Conservation (phyloP, 1,140 invertebrate species). For the Nymphalis io region DNA sequence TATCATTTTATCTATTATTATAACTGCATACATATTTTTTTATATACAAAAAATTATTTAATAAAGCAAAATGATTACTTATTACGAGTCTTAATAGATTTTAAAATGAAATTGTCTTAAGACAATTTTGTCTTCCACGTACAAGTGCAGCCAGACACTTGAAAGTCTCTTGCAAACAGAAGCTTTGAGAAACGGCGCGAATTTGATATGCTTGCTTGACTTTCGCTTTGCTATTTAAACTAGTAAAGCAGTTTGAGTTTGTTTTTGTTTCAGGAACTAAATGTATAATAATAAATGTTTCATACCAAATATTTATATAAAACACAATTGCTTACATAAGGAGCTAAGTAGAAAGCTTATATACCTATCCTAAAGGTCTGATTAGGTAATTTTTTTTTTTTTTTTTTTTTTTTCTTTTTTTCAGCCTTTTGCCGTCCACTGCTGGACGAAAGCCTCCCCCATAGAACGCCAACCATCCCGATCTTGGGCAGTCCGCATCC, state of each 20-base stretch:
- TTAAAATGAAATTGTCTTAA: background rate
- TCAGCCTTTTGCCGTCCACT: no score
- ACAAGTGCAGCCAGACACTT: background rate
- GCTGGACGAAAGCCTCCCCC: no score
- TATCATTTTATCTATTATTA: no score
- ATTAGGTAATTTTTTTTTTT: no score
- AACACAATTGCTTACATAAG: background rate
- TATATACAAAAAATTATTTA: no score
- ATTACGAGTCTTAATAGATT: no score
- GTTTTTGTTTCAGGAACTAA: background rate
- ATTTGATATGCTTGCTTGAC: constrained; percentile 24
- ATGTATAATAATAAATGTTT: constrained; percentile 7
- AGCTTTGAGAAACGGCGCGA: constrained; percentile 16
- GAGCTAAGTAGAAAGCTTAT: background rate
- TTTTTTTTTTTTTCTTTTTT: no score
- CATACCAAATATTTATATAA: background rate
- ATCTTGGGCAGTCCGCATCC: no score
- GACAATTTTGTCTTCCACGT: background rate
- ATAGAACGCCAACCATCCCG: no score
- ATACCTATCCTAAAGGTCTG: no score
- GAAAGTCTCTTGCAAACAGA: constrained; percentile 7
- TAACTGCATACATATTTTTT: no score
- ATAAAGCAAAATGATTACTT: no score
- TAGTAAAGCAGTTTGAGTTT: constrained; percentile 6
- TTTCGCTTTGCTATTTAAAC: constrained; percentile 12